Evolutionary conservation across 2,797 vertebrate species (phyloP), one percentile per base, ranked within the genome.

Genomic region (Anguilla anguilla): DNA sequence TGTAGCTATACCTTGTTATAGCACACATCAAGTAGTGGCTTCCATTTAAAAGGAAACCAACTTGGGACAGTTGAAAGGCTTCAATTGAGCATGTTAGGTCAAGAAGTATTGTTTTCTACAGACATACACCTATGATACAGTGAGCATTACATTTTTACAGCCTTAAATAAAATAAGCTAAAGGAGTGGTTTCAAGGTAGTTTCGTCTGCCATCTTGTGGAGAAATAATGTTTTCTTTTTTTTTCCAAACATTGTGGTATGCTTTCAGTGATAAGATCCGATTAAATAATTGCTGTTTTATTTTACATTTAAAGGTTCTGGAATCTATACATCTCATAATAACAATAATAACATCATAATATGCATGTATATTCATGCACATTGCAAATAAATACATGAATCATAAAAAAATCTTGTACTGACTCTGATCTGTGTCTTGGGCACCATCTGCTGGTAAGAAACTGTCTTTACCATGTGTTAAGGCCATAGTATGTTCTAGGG

Each of bases 161-260:
- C 79, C 43, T 43, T 6, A 79, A 79, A 79, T 43, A 43, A 79
- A 79, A 79, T 79, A 25, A 49, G 35, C 51, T 22, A 49, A 82
- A 82, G 15, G 6, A 49, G 19, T 49, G 43, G 9, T 49, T 51
- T 82, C 46, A 51, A 13, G 22, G 17, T 82, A 49, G 79, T 25
- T 82, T 51, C 79, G 51, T n/a, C 46, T 82, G 79, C 79, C 79
- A 49, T 82, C 79, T 51, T n/a, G 79, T 82, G 79, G 79, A 82
- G 2, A 49, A 25, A 82, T 25, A 35, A 51, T 51, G 46, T 31
- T 79, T 72, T 31, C 6, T 72, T 72, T 46, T 43, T 35, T 43
- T 79, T 82, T 82, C 35, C 35, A 79, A 79, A 82, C 22, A 51
- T 28, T 25, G 46, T 43, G 35, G 15, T 6, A 46, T 5, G 5